Percentiles rank a stretch among this genome's conserved stretches.
Conservation (phyloP, 2,113 vertebrate genomes). For the Jacana jacana region DNA sequence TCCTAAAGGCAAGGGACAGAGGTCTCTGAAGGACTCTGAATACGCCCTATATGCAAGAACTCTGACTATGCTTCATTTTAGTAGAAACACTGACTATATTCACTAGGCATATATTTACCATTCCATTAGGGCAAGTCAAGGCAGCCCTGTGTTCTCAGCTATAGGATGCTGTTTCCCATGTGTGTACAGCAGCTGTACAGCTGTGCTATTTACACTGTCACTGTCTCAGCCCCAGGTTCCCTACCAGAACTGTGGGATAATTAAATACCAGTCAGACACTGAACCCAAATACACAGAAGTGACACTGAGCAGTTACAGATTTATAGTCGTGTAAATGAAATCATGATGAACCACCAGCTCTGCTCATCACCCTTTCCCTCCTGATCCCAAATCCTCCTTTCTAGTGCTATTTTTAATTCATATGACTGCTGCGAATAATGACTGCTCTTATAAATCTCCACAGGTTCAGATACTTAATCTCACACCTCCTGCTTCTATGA, state of each 20-base stretch:
- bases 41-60: neutral
- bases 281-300: neutral
- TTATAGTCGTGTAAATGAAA: neutral
- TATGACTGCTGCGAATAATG: neutral
- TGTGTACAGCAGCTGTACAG: neutral
- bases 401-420: neutral
- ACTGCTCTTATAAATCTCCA: slow-evolving; percentile 8
- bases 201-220: accelerated
- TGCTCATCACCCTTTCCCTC: neutral
- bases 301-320: neutral
- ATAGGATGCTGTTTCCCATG: neutral
- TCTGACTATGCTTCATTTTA: neutral
- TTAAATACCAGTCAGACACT: neutral
- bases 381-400: neutral
- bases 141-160: neutral
- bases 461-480: slow-evolving; percentile 18
- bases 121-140: neutral
- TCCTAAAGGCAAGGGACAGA: neutral
- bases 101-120: neutral
- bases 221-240: neutral
- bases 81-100: neutral
- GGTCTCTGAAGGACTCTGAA: neutral
- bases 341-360: neutral
- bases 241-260: neutral
- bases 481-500: neutral